Evolutionary conservation across 2,113 vertebrate species (phyloP), one percentile per base, ranked within the genome.

Genomic region (Chaenogobius annularis): DNA sequence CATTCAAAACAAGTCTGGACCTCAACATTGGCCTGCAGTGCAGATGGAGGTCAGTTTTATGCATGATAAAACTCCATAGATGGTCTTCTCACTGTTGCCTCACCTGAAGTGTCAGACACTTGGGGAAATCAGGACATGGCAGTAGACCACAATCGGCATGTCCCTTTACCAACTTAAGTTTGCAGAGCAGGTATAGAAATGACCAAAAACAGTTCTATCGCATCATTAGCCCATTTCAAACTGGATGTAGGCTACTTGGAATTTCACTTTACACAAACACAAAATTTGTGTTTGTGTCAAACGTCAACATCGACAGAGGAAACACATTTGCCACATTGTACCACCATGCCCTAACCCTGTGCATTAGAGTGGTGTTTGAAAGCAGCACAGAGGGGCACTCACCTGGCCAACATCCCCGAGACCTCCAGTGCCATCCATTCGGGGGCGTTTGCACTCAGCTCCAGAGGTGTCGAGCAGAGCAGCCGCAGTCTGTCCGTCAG

Each of bases 371-470:
- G 69, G 46, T 55, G 61, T 74, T 17, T 40, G 67, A 37, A 83
- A 47, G 56, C 75, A 79, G 26, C 55, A 10, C 58, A 35, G 15
- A 23, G 54, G 5, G 19, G 37, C 52, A 44, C 92, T 91, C 84
- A 94, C 91, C 92, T 93, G 91, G 10, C 92, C 91, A 63, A 92
- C 78, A 72, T 94, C 93, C 23, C 80, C 90, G 84, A 92, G 83
- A 2, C 69, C 89, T 66, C 85, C 90, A 0, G 90, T 73, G 20
- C 92, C 92, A 82, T 94, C 93, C 75, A 94, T 94, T 54, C 93
- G 90, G 67, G 93, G 89, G 65, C 93, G 90, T 78, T 94, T 94
- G 90, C 93, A 94, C 74, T 94, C 93, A 20, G 93, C 93, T 56
- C 91, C 92, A 62, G 87, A 55, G 3, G 90, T 81, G 68, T 94